phyloP scores from a whole-genome alignment of 2,888 invertebrate genomes.

The Drosophila differens region DNA sequence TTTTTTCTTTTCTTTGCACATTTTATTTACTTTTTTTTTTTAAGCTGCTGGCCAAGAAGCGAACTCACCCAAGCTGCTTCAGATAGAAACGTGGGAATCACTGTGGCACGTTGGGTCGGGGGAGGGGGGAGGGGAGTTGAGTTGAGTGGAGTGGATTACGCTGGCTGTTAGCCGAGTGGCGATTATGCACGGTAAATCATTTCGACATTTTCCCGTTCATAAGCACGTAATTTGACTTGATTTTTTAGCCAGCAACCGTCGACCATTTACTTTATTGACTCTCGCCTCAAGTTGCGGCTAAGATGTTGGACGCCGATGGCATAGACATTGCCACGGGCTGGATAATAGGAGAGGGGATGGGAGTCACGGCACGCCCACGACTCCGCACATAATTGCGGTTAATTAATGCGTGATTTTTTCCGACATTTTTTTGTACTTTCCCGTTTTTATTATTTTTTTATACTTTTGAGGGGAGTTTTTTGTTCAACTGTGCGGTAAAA shows the following conservation, averaged over 20 bases:
- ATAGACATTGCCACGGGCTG: background rate
- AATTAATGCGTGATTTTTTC: constrained; percentile 78
- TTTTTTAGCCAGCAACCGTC: constrained; percentile 48
- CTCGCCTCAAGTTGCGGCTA: constrained; percentile 50
- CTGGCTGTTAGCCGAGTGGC: constrained; percentile 41
- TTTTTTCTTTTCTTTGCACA: constrained; percentile 20
- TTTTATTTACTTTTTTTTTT: constrained; percentile 21
- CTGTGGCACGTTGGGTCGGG: background rate
- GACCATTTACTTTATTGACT: constrained; percentile 75
- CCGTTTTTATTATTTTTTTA: constrained; percentile 1
- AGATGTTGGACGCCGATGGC: constrained; percentile 37
- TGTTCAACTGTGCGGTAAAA: constrained; percentile 35
- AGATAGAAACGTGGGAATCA: constrained; percentile 29
- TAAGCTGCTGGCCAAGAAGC: constrained; percentile 48
- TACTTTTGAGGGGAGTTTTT: constrained; percentile 18
- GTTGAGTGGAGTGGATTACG: constrained; percentile 28
- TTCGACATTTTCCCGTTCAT: constrained; percentile 82
- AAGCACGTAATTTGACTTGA: constrained; percentile 82
- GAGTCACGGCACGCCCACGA: constrained; percentile 47
- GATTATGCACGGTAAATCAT: constrained; percentile 83
- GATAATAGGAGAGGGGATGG: background rate
- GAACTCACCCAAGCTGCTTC: constrained; percentile 28
- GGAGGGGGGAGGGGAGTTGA: background rate
- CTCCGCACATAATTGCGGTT: constrained; percentile 82
- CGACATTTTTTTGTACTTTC: constrained; percentile 15